Evolutionary conservation across 1,140 invertebrate species (phyloP).

Genomic region (Brachystomella parvula): DNA sequence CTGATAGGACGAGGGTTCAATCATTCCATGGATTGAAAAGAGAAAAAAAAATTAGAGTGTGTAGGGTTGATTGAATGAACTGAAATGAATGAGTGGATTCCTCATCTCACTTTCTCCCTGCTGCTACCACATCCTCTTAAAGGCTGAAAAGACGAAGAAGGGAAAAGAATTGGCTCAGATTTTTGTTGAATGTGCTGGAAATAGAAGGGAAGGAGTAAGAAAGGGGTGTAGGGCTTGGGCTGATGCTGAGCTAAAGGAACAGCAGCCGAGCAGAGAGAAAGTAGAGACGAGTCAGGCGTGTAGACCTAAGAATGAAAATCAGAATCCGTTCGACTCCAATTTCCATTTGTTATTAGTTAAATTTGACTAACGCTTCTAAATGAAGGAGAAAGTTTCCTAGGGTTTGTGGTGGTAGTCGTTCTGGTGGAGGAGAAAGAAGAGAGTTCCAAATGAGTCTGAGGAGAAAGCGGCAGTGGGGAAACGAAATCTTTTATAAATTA

Average conservation of each 20-base stretch:
- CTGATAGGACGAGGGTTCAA: too few relatives aligned
- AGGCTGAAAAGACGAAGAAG: background rate
- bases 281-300: too few relatives aligned
- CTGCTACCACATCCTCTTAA: background rate
- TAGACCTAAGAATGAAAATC: constrained; percentile 16
- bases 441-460: too few relatives aligned
- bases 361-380: constrained; percentile 32
- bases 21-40: too few relatives aligned
- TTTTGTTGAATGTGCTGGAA: too few relatives aligned
- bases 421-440: background rate
- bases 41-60: background rate
- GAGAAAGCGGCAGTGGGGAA: background rate
- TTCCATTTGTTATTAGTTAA: constrained; percentile 38
- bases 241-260: too few relatives aligned
- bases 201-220: constrained; percentile 4
- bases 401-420: background rate
- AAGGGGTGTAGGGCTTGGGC: background rate
- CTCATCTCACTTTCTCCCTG: background rate
- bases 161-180: background rate
- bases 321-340: constrained; percentile 24
- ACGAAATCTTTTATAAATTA: constrained; percentile 13
- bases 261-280: too few relatives aligned
- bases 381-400: constrained; percentile 29
- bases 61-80: constrained; percentile 12
- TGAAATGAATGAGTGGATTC: background rate